Evolutionary conservation across 2,888 invertebrate genomes (phyloP).

Genomic region (Leptinotarsa peninsularis): DNA sequence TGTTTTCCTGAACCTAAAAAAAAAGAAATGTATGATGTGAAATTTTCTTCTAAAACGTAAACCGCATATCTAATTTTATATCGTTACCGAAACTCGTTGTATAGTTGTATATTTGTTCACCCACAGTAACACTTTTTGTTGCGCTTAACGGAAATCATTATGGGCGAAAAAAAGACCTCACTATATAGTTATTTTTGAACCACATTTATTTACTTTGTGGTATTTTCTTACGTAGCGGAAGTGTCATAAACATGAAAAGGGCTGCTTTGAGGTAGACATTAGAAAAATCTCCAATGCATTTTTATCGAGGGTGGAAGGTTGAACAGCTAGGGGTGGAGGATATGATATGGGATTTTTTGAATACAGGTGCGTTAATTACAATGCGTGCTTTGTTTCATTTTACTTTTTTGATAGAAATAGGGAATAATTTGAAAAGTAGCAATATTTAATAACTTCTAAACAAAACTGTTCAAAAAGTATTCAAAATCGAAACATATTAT

Average conservation of each 20-base stretch:
- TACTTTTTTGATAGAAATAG: not conserved
- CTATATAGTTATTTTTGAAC: conserved; percentile 38
- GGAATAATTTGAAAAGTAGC: too few species aligned
- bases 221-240: conserved; percentile 36
- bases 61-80: conserved; percentile 1
- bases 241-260: conserved; percentile 22
- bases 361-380: not conserved
- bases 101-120: conserved; percentile 21
- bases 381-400: not conserved
- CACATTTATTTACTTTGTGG: conserved; percentile 40
- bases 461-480: too few species aligned
- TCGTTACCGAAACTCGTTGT: conserved; percentile 26
- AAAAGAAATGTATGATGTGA: too few species aligned
- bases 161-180: conserved; percentile 34
- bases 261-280: conserved; percentile 9
- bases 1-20: too few species aligned
- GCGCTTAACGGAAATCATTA: conserved; percentile 40
- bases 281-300: conserved; percentile 3
- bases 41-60: not conserved
- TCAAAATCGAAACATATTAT: too few species aligned
- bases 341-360: not conserved
- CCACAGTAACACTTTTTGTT: conserved; percentile 19
- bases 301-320: conserved; percentile 13
- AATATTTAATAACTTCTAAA: too few species aligned
- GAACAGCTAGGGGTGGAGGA: not conserved